Conservation (phyloP, 2,888 invertebrate genomes). For the Ichneumoninae sp. region DNA sequence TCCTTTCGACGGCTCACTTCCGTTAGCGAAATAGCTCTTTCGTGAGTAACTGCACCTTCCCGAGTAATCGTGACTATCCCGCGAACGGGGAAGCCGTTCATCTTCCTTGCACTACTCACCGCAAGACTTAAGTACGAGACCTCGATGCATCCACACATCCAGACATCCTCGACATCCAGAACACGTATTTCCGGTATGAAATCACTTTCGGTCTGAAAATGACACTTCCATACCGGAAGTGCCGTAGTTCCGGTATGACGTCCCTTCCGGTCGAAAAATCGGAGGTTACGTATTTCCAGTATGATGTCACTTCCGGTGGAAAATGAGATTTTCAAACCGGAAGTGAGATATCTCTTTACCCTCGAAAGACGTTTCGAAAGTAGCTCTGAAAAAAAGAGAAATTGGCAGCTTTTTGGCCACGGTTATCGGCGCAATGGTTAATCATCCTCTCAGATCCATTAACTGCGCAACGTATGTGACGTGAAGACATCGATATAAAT, state of each 20-base stretch:
- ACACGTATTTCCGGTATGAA: too few species aligned
- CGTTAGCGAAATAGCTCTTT: slow-evolving; percentile 67
- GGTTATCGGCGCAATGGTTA: not conserved
- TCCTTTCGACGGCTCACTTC: slow-evolving; percentile 53
- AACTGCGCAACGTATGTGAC: not conserved
- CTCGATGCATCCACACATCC: slow-evolving; percentile 15
- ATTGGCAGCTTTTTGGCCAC: too few species aligned
- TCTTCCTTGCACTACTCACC: slow-evolving; percentile 1
- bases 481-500: not conserved
- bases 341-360: too few species aligned
- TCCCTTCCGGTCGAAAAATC: too few species aligned
- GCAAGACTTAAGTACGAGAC: slow-evolving; percentile 8
- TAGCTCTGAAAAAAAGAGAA: too few species aligned
- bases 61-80: slow-evolving; percentile 64
- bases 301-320: too few species aligned
- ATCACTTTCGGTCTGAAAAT: too few species aligned
- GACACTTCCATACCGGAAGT: too few species aligned
- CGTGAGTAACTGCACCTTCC: slow-evolving; percentile 63
- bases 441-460: not conserved
- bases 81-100: not conserved
- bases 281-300: too few species aligned
- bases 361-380: not conserved
- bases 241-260: too few species aligned
- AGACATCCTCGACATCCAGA: slow-evolving; percentile 18
- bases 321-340: too few species aligned